Evolutionary conservation across 2,113 vertebrate genomes (phyloP).

Genomic region (Maccullochella peelii): DNA sequence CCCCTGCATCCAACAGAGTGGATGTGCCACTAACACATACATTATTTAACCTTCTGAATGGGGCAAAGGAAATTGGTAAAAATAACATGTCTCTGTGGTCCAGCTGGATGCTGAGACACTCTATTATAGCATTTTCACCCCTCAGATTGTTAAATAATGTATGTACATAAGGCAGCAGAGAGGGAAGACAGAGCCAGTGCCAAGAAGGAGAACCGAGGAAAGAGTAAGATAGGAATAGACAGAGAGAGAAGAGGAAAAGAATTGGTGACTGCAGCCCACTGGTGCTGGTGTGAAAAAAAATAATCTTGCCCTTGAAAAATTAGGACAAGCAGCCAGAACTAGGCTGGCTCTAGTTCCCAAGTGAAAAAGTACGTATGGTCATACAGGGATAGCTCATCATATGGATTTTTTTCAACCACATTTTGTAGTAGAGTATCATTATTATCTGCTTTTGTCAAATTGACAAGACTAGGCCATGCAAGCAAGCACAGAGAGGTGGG

Average conservation of each 20-base stretch:
- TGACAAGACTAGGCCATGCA: neutral
- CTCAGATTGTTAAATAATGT: slow-evolving; percentile 73
- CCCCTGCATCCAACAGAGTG: slow-evolving; percentile 37
- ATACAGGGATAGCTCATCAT: neutral
- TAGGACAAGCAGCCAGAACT: slow-evolving; percentile 61
- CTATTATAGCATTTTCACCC: slow-evolving; percentile 66
- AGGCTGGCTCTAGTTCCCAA: slow-evolving; percentile 47
- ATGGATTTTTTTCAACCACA: slow-evolving; percentile 9
- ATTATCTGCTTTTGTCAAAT: neutral
- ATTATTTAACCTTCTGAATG: slow-evolving; percentile 75
- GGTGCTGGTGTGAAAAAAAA: slow-evolving; percentile 34
- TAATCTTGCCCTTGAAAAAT: slow-evolving; percentile 70
- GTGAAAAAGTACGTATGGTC: slow-evolving; percentile 36
- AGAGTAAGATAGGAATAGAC: slow-evolving; percentile 41
- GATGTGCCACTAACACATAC: slow-evolving; percentile 62
- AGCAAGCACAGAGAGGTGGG: neutral
- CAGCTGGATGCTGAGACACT: slow-evolving; percentile 64
- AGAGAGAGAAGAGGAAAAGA: slow-evolving; percentile 33
- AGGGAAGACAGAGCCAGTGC: slow-evolving; percentile 35
- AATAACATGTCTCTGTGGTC: slow-evolving; percentile 74
- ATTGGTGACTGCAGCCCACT: slow-evolving; percentile 45
- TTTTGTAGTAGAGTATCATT: neutral
- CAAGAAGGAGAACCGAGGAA: slow-evolving; percentile 36
- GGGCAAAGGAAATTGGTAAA: slow-evolving; percentile 66
- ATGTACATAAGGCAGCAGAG: slow-evolving; percentile 58